Evolutionary conservation across 2,113 vertebrate species (phyloP).

Genomic region (Siniperca chuatsi): DNA sequence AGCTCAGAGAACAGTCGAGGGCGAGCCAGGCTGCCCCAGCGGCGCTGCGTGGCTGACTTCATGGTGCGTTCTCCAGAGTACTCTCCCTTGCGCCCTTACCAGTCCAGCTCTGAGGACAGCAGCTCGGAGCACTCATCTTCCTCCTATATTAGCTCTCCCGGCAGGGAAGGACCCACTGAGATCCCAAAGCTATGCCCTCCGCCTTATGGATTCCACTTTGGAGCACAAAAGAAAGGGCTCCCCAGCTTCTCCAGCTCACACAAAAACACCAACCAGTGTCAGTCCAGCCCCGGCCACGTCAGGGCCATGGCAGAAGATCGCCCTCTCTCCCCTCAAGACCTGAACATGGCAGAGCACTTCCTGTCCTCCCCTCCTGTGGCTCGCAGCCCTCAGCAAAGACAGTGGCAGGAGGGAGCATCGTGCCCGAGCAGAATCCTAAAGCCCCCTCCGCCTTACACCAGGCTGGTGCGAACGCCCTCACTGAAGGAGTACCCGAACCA

Average conservation of each 20-base stretch:
- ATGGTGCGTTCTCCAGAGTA: slow-evolving; percentile 82
- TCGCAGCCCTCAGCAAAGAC: slow-evolving; percentile 47
- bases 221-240: slow-evolving; percentile 63
- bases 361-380: slow-evolving; percentile 66
- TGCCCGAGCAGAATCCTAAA: slow-evolving; percentile 75
- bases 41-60: slow-evolving; percentile 82
- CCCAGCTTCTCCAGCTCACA: slow-evolving; percentile 24
- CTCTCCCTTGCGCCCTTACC: slow-evolving; percentile 80
- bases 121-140: slow-evolving; percentile 88
- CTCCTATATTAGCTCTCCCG: slow-evolving; percentile 84
- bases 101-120: slow-evolving; percentile 90
- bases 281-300: slow-evolving; percentile 9
- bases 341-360: slow-evolving; percentile 70
- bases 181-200: slow-evolving; percentile 81
- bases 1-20: slow-evolving; percentile 74
- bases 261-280: slow-evolving; percentile 51
- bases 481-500: slow-evolving; percentile 87
- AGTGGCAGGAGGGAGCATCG: slow-evolving; percentile 63
- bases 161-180: slow-evolving; percentile 71
- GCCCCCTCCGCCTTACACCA: slow-evolving; percentile 82
- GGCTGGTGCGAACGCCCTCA: slow-evolving; percentile 86
- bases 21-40: slow-evolving; percentile 81
- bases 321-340: slow-evolving; percentile 60
- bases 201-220: slow-evolving; percentile 82
- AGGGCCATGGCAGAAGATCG: slow-evolving; percentile 23